Conservation (phyloP, 2,113 vertebrate species). For the Shinisaurus crocodilurus region DNA sequence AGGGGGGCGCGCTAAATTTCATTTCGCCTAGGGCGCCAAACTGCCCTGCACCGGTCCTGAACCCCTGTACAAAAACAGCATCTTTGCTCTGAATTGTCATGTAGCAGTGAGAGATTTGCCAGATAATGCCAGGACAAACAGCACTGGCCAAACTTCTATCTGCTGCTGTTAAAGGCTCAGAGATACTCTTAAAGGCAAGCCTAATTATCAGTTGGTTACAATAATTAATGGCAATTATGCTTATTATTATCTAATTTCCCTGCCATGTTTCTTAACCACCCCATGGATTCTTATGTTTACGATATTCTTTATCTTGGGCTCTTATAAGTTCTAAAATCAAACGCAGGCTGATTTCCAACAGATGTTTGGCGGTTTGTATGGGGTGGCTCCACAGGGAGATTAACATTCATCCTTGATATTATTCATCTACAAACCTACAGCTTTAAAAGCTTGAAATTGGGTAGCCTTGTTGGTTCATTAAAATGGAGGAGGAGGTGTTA, state of each 20-base stretch:
- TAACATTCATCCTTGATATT: accelerated
- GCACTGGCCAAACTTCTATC: background rate
- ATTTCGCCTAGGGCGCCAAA: too few species aligned
- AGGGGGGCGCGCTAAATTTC: too few species aligned
- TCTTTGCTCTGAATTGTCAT: background rate
- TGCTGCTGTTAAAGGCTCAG: background rate
- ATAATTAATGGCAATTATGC: background rate
- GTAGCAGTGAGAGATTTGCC: background rate
- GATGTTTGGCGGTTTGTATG: background rate
- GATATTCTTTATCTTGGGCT: background rate
- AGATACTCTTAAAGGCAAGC: background rate
- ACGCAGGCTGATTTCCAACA: constrained; percentile 14
- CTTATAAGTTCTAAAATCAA: background rate
- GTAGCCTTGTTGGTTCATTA: background rate
- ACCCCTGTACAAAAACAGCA: background rate
- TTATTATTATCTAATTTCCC: too few species aligned
- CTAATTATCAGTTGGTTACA: background rate
- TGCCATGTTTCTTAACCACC: background rate
- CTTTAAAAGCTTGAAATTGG: background rate
- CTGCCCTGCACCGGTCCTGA: too few species aligned
- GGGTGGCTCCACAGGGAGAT: constrained; percentile 9
- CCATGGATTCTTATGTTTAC: accelerated
- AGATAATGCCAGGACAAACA: background rate
- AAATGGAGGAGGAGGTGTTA: background rate
- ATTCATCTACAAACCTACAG: constrained; percentile 1